These are phyloP conservation scores for Ardeotis arabs DNA, from an alignment of 2,113 vertebrate species.

Conservation along the genomic window DNA sequence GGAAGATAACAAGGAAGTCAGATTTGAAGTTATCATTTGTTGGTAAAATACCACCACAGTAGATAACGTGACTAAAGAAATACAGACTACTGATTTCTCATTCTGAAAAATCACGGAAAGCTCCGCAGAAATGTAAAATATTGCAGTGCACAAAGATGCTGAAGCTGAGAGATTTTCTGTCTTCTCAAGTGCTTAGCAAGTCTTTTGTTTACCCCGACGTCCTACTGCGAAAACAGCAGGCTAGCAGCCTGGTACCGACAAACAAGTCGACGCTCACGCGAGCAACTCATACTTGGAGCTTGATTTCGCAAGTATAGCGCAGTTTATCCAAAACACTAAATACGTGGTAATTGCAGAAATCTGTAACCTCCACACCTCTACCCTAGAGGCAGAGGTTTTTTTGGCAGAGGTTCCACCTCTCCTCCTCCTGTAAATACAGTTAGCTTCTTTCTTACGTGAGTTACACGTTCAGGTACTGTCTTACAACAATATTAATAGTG, in stretches of 20 bases:
- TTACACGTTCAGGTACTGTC: neutral
- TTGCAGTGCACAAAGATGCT: neutral
- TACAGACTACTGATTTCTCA: neutral
- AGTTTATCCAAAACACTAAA: neutral
- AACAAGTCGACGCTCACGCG: rapidly evolving
- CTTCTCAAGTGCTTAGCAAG: neutral
- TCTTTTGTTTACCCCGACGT: neutral
- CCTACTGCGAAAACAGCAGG: neutral
- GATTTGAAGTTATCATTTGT: neutral
- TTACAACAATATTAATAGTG: neutral
- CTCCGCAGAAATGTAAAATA: neutral
- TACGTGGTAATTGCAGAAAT: neutral
- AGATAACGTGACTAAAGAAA: rapidly evolving
- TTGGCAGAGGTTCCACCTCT: neutral
- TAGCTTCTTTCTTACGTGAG: neutral
- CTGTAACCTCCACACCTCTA: neutral
- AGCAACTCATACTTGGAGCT: neutral
- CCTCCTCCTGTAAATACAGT: neutral
- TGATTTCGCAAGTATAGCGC: neutral
- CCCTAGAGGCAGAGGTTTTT: neutral
- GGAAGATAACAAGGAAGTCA: neutral
- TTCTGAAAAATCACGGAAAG: neutral
- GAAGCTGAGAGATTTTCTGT: neutral
- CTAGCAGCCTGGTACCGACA: neutral
- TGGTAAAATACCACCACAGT: neutral